Evolutionary conservation across 37 sponge, comb jelly and placozoan genomes (phyloP), one percentile per base, ranked within the genome.

Genomic region (Halichondria panicea): DNA sequence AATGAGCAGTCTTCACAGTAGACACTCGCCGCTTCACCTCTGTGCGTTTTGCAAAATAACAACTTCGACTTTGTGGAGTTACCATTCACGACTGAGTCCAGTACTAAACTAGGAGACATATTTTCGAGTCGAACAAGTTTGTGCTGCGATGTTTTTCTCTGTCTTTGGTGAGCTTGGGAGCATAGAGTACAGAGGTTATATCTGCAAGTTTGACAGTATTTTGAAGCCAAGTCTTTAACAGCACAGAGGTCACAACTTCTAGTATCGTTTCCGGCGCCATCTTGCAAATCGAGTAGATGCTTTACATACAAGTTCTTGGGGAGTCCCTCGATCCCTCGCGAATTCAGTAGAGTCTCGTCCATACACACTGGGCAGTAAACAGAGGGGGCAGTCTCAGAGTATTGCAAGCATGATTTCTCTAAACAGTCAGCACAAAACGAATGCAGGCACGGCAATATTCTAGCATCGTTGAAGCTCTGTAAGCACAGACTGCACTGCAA

Each of bases 171-270:
- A 11, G 75, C 81, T 30, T 72, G 45, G 8, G 31, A 68, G 38
- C 93, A 92, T 42, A 79, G 67, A 7, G 76, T 48, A 75, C 89
- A 88, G 67, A 88, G 27, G 50, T 56, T 27, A n/a, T 38, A 63
- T 56, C 63, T 0, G 46, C 89, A 88, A 0, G 34, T 43, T 36
- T 68, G 48, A 77, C 89, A 88, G 30, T 61, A 66, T 4, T 39
- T 36, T 19, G 39, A 30, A 19, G 89, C 89, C 15, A 39, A 6
- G 37, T 56, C 68, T 15, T 43, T 68, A 24, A 66, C 64, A 3
- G 79, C 39, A 64, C 93, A 92, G 28, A 88, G 59, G 59, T 87
- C 75, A 61, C 89, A 92, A n/a, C n/a, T n/a, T n/a, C n/a, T n/a
- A n/a, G n/a, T n/a, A n/a, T n/a, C n/a, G n/a, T n/a, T n/a, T n/a